Evolutionary conservation across 2,113 vertebrate species (phyloP).

Genomic region (Melanostigma gelatinosum): DNA sequence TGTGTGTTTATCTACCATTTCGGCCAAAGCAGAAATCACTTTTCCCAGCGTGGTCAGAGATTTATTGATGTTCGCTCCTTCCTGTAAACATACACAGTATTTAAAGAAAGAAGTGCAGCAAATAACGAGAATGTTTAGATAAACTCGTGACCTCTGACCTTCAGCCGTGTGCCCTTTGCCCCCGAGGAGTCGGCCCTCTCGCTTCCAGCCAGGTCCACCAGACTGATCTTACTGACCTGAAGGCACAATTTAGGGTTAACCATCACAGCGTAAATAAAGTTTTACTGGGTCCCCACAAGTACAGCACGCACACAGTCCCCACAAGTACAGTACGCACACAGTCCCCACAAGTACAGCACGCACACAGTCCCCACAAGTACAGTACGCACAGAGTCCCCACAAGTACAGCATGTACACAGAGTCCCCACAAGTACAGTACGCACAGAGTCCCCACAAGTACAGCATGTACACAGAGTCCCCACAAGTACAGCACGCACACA

Average conservation of each 20-base stretch:
- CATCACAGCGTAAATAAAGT: background rate
- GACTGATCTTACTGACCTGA: conserved; percentile 93
- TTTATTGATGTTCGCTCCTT: conserved; percentile 94
- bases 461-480: too few species aligned
- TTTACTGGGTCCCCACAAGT: too few species aligned
- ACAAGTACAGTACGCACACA: too few species aligned
- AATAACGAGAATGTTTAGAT: fast-evolving
- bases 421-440: too few species aligned
- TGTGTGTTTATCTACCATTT: conserved; percentile 81
- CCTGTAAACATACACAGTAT: conserved; percentile 69
- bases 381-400: too few species aligned
- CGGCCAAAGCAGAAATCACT: conserved; percentile 90
- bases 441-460: too few species aligned
- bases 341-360: background rate
- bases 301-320: too few species aligned
- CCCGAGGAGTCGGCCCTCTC: conserved; percentile 91
- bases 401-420: too few species aligned
- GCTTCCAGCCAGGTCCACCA: conserved; percentile 93
- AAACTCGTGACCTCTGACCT: conserved; percentile 79
- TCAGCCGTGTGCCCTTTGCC: conserved; percentile 88
- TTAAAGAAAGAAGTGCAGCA: background rate
- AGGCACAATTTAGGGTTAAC: background rate
- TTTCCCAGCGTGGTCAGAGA: conserved; percentile 93
- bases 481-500: too few species aligned
- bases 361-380: too few species aligned